Evolutionary conservation across 92 coral and sea anemone genomes (phyloP).

Genomic region (Scolanthus callimorphus): DNA sequence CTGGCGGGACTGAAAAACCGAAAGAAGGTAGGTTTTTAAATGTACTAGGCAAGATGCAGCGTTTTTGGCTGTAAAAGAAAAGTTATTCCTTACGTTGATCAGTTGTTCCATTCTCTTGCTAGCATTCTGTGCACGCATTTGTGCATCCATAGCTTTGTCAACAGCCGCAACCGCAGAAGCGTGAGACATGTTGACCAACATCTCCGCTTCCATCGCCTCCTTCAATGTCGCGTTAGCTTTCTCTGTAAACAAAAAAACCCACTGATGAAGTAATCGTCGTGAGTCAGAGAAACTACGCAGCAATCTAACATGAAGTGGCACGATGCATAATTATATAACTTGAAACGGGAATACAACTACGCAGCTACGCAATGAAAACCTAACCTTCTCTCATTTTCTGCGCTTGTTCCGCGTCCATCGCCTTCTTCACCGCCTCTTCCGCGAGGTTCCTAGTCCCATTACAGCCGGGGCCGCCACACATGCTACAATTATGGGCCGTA

Average conservation of each 20-base stretch:
- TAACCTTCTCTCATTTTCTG: constrained; percentile 81
- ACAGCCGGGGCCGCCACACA: constrained; percentile 95
- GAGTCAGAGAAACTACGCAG: too few species aligned
- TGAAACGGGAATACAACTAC: too few species aligned
- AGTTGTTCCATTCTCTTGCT: constrained; percentile 62
- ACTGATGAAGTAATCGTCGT: too few species aligned
- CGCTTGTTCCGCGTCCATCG: constrained; percentile 77
- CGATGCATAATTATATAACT: too few species aligned
- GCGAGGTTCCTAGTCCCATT: constrained; percentile 75
- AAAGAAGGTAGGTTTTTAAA: too few species aligned
- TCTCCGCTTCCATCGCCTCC: constrained; percentile 58
- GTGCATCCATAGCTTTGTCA: constrained; percentile 72
- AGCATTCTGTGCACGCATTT: constrained; percentile 58
- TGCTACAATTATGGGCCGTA: constrained; percentile 61
- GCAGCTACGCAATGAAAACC: too few species aligned
- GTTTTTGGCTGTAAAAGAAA: too few species aligned
- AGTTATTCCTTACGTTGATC: constrained; percentile 79
- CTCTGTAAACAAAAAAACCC: constrained; percentile 30
- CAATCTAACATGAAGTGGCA: too few species aligned
- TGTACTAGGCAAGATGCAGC: too few species aligned
- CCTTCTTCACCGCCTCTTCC: constrained; percentile 63
- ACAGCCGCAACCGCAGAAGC: constrained; percentile 69
- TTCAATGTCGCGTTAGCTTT: constrained; percentile 69
- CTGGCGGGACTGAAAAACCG: too few species aligned
- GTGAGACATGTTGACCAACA: constrained; percentile 68